These are phyloP conservation scores for Synergus itoensis DNA, from an alignment of 2,888 invertebrate species.

Conservation along the genomic window DNA sequence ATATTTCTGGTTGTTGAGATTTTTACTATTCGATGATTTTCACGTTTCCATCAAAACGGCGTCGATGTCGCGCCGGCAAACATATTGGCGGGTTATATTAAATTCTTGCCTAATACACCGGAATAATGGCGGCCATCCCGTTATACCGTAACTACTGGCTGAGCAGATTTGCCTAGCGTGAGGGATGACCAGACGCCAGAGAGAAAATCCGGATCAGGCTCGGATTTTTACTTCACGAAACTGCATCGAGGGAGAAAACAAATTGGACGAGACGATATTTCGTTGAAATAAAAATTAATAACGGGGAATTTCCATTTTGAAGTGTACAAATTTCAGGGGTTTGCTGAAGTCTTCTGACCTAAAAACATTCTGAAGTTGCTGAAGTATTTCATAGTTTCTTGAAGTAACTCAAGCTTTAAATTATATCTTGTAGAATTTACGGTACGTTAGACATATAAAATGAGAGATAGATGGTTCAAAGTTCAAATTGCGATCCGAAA, in stretches of 20 bases:
- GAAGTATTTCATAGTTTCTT: too few relatives aligned
- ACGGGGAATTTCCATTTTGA: neutral
- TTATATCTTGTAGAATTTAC: neutral
- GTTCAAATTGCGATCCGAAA: neutral
- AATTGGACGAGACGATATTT: conserved; percentile 24
- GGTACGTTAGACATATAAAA: neutral
- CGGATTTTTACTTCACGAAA: conserved; percentile 31
- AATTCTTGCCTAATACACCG: conserved; percentile 73
- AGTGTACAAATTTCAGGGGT: too few relatives aligned
- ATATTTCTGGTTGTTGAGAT: neutral
- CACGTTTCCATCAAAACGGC: conserved; percentile 43
- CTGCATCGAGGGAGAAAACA: conserved; percentile 20
- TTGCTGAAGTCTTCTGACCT: too few relatives aligned
- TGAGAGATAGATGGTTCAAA: neutral
- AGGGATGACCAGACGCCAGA: conserved; percentile 33
- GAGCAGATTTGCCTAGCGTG: conserved; percentile 30
- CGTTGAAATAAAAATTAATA: neutral
- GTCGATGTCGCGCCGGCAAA: conserved; percentile 60
- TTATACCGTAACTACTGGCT: conserved; percentile 51
- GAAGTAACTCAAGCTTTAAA: neutral
- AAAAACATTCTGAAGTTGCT: too few relatives aligned
- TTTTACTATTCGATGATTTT: conserved; percentile 1
- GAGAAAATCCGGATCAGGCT: conserved; percentile 40
- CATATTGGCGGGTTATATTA: conserved; percentile 72
- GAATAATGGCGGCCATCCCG: conserved; percentile 63